Percentiles rank a stretch among this genome's conserved stretches.
Evolutionary conservation across 1,140 invertebrate genomes (phyloP).

Genomic region (Triops longicaudatus): DNA sequence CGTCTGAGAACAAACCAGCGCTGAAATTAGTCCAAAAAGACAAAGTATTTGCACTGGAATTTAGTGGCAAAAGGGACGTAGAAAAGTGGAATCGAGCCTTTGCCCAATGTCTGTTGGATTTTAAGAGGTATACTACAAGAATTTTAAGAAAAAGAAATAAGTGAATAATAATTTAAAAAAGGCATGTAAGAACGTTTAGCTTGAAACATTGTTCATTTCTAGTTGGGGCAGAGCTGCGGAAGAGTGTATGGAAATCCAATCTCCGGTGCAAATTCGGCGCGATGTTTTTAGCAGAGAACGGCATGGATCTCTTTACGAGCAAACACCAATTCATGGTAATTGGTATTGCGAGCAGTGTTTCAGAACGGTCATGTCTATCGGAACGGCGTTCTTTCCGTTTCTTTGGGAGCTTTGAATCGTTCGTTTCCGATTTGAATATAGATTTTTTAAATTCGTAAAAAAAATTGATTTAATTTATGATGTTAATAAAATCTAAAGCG

Average conservation of each 20-base stretch:
- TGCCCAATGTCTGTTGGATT: slow-evolving; percentile 43
- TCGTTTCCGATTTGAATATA: too few relatives aligned
- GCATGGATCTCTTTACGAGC: slow-evolving; percentile 51
- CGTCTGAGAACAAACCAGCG: slow-evolving; percentile 16
- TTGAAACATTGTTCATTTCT: slow-evolving; percentile 28
- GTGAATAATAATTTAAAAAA: too few relatives aligned
- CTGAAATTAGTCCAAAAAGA: slow-evolving; percentile 21
- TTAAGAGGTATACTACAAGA: slow-evolving; percentile 39
- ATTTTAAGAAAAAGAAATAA: too few relatives aligned
- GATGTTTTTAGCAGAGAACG: slow-evolving; percentile 43
- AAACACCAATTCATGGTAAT: slow-evolving; percentile 50
- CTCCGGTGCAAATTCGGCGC: slow-evolving; percentile 43
- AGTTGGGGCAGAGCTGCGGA: slow-evolving; percentile 56
- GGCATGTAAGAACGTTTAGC: too few relatives aligned
- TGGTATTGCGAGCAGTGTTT: not conserved
- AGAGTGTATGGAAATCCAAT: slow-evolving; percentile 50
- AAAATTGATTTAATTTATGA: too few relatives aligned
- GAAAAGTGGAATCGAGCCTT: slow-evolving; percentile 45
- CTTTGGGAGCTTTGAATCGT: too few relatives aligned
- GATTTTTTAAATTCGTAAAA: too few relatives aligned
- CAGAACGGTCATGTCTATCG: too few relatives aligned
- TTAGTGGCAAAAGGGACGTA: slow-evolving; percentile 35
- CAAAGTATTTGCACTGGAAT: slow-evolving; percentile 17
- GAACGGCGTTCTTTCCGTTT: too few relatives aligned
- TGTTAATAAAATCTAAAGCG: too few relatives aligned